Base-by-base conservation (phyloP, 2,888 invertebrate species). In the Rutpela maculata region DNA sequence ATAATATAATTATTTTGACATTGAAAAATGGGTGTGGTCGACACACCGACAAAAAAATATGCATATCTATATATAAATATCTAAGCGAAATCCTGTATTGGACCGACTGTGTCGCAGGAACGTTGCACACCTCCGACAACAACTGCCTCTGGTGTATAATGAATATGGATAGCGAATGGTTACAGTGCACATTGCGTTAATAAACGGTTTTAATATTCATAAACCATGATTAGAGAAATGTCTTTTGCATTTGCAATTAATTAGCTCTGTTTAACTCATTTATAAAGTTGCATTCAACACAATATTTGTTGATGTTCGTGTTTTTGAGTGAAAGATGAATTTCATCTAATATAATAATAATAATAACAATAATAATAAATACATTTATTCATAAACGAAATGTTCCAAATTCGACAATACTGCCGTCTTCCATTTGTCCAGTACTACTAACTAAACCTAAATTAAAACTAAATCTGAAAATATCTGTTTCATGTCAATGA, bases 11-110 rank as follows among this genome's bases (percentile, higher is more conserved):
- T 18, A n/a, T n/a, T 43, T 31, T 43, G 65, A 19, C 65, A 65
- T 65, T 65, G 65, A 65, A 65, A 65, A 18, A 19, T 43, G 65
- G 65, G 65, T 65, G 65, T 65, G 65, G n/a, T n/a, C 7, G 62
- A n/a, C 62, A 35, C 50, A 50, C 31, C 31, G n/a, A 31, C 15
- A 62, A 22, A 31, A n/a, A 62, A 31, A 62, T 50, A 50, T 50
- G 5, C 9, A 22, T 17, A 26, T 31, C 22, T 59, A 15, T 18
- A n/a, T 62, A 62, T 15, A 22, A 62, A 59, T 59, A 22, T 22
- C 19, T 19, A 22, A 31, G 62, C 9, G n/a, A 35, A 62, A 62
- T 35, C 31, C 26, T 35, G 62, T 31, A 62, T 62, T 62, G 62
- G 62, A 62, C 62, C n/a, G 60, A 19, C 43, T 62, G 15, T 62